Evolutionary conservation across 2,888 invertebrate species (phyloP), one percentile per base, ranked within the genome.

Genomic region (Beris morrisii): DNA sequence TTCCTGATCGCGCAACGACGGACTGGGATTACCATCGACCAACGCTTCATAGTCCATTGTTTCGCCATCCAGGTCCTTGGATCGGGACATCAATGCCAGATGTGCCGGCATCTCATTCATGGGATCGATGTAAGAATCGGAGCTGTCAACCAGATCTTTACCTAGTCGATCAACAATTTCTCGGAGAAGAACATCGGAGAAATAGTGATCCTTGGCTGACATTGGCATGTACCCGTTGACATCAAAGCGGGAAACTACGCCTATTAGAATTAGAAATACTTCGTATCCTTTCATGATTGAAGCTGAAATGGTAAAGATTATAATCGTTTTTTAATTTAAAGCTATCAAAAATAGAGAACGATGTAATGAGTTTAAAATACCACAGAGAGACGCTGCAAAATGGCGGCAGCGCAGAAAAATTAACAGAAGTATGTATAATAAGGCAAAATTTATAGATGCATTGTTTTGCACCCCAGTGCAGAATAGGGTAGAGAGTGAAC

Each of bases 1-100:
- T 76, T 95, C 95, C 74, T 92, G 92, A 79, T 95, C 95, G 31
- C 95, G 85, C 69, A 93, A 84, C 72, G 91, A 91, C 4, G 92
- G 92, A 80, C 87, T 88, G 13, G 88, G 86, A 78, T 87, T 89
- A 43, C 85, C 83, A 53, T 87, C 87, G 69, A 88, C 84, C 28
- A 90, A 78, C 22, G 86, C 84, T 70, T 91, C 91, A 76, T 91
- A 92, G 77, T 92, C 91, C 71, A 88, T 78, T 77, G 85, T 84
- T 73, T 87, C 85, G 74, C 83, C 83, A 76, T 86, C 84, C 74
- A 84, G 75, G 66, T 85, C 85, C 72, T 85, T 85, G 71, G 81
- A 83, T 2, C 86, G 82, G 2, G 86, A 82, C 80, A 78, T 77
- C 66, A 80, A 70, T 30, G 79, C 79, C 65, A 80, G 73, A 70